A percentile compares a stretch with the other conserved stretches of the same genome.
Conservation (phyloP, 1,140 invertebrate species). For the Apis dorsata region DNA sequence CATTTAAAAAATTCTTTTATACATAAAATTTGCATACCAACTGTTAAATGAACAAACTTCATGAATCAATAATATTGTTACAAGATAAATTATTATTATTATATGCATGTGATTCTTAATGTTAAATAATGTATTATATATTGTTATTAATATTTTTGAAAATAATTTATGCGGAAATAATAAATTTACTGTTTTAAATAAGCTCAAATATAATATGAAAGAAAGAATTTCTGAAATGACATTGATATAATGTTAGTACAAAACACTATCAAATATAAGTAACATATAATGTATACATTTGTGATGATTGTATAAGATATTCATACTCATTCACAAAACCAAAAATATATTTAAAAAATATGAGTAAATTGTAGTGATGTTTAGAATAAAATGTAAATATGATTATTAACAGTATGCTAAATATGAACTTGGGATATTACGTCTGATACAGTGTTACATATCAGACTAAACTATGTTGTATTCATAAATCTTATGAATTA, state of each 20-base stretch:
- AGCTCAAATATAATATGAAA: constrained; percentile 2
- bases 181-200: constrained; percentile 16
- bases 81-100: background rate
- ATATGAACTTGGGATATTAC: constrained; percentile 16
- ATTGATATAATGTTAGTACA: constrained; percentile 12
- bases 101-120: constrained; percentile 25
- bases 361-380: background rate
- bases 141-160: constrained; percentile 42
- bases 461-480: constrained; percentile 38
- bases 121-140: constrained; percentile 33
- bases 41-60: background rate
- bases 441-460: constrained; percentile 1
- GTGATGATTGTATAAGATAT: constrained; percentile 27
- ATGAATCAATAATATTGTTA: constrained; percentile 7
- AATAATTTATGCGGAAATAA: constrained; percentile 54
- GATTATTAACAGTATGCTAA: constrained; percentile 21
- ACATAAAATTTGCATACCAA: constrained; percentile 4
- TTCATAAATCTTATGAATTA: constrained; percentile 55
- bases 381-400: constrained; percentile 9
- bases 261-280: constrained; percentile 20
- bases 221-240: constrained; percentile 5
- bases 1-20: constrained; percentile 46
- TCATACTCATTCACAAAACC: constrained; percentile 8
- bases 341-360: background rate
- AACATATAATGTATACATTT: constrained; percentile 20